Evolutionary conservation across 2,113 vertebrate genomes (phyloP).

Genomic region (Ovis canadensis): DNA sequence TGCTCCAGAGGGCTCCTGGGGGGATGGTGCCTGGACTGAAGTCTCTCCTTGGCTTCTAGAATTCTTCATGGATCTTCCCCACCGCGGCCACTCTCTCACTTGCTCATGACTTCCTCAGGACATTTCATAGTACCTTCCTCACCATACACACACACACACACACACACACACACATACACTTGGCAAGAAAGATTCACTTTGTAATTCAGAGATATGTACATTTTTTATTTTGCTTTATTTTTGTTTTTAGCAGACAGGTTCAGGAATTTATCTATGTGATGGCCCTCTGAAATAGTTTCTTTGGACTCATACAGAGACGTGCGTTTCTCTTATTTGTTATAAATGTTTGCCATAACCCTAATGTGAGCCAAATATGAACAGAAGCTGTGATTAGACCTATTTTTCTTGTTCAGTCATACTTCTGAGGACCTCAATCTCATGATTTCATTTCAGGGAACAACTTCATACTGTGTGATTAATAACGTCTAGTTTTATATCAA

Average conservation of each 20-base stretch:
- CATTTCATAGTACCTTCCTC: background rate
- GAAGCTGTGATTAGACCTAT: background rate
- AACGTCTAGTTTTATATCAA: background rate
- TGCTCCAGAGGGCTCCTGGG: background rate
- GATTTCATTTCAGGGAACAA: background rate
- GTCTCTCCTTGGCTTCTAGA: background rate
- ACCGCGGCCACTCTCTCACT: background rate
- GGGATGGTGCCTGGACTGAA: background rate
- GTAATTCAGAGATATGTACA: background rate
- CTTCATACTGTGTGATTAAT: background rate
- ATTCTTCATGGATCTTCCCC: background rate
- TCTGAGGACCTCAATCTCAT: background rate
- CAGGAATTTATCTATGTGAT: background rate
- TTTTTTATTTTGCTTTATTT: background rate
- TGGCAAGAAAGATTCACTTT: background rate
- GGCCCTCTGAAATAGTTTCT: background rate
- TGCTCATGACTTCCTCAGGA: background rate
- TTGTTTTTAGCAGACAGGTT: background rate
- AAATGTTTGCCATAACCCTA: background rate
- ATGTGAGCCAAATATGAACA: background rate
- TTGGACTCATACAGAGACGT: background rate
- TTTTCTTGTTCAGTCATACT: background rate
- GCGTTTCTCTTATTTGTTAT: background rate
- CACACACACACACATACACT: background rate
- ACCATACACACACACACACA: background rate